phyloP scores from a whole-genome alignment of 2,888 invertebrate species.

The Rhagium mordax region DNA sequence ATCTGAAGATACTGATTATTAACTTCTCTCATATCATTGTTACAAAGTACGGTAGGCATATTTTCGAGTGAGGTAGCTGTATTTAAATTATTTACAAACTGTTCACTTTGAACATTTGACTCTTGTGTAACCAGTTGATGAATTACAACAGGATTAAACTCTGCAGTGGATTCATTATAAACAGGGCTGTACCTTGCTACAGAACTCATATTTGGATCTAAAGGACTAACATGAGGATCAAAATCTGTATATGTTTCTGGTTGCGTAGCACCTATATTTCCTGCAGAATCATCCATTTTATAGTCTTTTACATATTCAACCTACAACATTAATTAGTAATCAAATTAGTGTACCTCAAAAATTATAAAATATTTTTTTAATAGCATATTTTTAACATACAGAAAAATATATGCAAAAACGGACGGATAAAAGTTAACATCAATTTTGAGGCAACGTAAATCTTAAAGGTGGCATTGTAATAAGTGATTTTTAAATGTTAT shows the following conservation, averaged over 20 bases:
- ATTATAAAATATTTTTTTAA: neutral
- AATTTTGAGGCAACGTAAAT: too few species aligned
- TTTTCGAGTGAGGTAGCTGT: slow-evolving; percentile 51
- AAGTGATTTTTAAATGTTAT: too few species aligned
- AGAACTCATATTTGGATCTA: slow-evolving; percentile 73
- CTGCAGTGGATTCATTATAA: slow-evolving; percentile 62
- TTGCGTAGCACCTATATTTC: slow-evolving; percentile 35
- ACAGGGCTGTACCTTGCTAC: slow-evolving; percentile 77
- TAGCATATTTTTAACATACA: neutral
- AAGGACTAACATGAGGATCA: slow-evolving; percentile 66
- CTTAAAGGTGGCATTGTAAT: too few species aligned
- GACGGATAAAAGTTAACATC: too few species aligned
- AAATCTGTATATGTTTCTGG: slow-evolving; percentile 58
- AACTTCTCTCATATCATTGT: slow-evolving; percentile 60
- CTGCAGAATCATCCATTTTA: slow-evolving; percentile 55
- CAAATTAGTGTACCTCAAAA: neutral
- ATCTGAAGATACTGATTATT: slow-evolving; percentile 63
- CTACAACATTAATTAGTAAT: slow-evolving; percentile 53
- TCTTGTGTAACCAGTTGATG: slow-evolving; percentile 62
- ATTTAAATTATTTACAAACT: slow-evolving; percentile 47
- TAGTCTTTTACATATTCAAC: slow-evolving; percentile 68
- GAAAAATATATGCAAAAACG: too few species aligned
- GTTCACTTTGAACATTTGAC: slow-evolving; percentile 47
- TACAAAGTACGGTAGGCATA: slow-evolving; percentile 60
- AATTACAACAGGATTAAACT: slow-evolving; percentile 63